Evolutionary conservation across 2,113 vertebrate species (phyloP), one percentile per base, ranked within the genome.

Genomic region (Fulica atra): DNA sequence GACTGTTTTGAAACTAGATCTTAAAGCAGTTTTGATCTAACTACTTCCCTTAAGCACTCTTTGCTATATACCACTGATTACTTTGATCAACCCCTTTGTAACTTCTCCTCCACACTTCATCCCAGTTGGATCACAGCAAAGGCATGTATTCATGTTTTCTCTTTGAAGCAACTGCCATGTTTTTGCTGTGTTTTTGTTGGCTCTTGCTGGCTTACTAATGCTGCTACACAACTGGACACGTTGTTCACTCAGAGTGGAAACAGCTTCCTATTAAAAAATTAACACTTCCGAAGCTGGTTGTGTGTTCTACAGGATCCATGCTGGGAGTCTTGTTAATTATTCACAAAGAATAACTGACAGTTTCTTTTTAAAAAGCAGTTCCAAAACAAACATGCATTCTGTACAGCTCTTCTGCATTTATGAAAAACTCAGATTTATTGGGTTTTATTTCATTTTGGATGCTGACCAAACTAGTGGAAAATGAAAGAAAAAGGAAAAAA

Each of bases 181-280:
- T 70, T 83, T 94, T 64, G 59, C 60, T 73, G 61, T 85, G 89
- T 78, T 97, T 92, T 80, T 76, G 29, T 90, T 96, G 93, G 88
- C 91, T 92, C 20, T 74, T 31, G 66, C 13, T n/a, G 19, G 38
- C 51, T 93, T 73, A 81, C 60, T 72, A 65, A 36, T 64, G 51
- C 72, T 81, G 80, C 68, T 70, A 48, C 60, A 88, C 56, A 81
- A 92, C 40, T 74, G 80, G 51, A 71, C 12, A 10, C 3, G 2
- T 40, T 77, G 72, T 77, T 76, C 78, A 92, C 44, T 87, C 87
- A 59, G 56, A 78, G 18, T 11, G 21, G 81, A 77, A 81, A 38
- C 35, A 81, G 69, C 33, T 86, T 94, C 85, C 90, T 88, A 73
- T 60, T 61, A 42, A 93, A 92, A 80, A 73, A 83, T 60, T 66